Base-by-base conservation (phyloP, 2,888 invertebrate species). In the Clanis bilineata region DNA sequence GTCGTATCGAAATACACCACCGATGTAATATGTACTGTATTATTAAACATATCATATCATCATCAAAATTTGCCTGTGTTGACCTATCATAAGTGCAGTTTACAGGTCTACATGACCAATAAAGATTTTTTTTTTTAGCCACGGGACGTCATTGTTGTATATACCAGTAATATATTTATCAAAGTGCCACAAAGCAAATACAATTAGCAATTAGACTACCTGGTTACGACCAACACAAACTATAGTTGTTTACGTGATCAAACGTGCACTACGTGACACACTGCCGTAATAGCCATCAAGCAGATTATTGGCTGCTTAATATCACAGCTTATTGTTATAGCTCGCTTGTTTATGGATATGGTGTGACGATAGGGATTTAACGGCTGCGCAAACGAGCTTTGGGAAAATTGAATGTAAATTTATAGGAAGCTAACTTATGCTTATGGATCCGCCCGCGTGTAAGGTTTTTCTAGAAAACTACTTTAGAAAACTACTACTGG, bases 181-280 rank as follows among this genome's bases (percentile, higher is more conserved):
- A 36, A 22, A 22, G 44, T 7, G 10, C 18, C 23, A 44, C 56
- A 58, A 66, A 67, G 61, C 64, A 64, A 69, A 69, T 57, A 66
- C 70, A 74, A 74, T 79, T 76, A 73, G 74, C 74, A 79, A 80
- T 80, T 80, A 78, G 77, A 73, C 73, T 72, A 72, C 71, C 72
- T 79, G 73, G 72, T 76, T 78, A 78, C 79, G 71, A 75, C 73
- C 73, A 73, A 74, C 65, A 76, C 76, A 77, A 79, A 78, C 77
- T 77, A 64, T 65, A 74, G 69, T 72, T 82, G 80, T 83, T 82
- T 80, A 79, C 80, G 75, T 80, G 78, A 80, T 80, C 76, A 77
- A 73, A 70, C 62, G 62, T 69, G 61, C 62, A 58, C 56, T 58
- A 3, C 41, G 68, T 38, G 62, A 68, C 70, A 71, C 64, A 80